Evolutionary conservation across 2,113 vertebrate genomes (phyloP), one percentile per base, ranked within the genome.

Genomic region (Callorhinus ursinus): DNA sequence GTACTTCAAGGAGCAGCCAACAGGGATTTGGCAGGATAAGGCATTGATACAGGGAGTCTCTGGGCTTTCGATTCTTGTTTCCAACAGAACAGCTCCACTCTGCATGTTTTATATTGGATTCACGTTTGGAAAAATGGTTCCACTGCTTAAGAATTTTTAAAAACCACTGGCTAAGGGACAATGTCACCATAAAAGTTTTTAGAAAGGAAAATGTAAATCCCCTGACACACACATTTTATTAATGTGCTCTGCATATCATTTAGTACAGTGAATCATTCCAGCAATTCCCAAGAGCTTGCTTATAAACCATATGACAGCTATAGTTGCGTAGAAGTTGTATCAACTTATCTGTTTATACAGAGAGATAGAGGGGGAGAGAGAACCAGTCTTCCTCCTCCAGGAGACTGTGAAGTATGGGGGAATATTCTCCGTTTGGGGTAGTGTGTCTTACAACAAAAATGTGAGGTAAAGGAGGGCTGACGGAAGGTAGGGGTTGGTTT

Each of bases 241-340:
- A 94, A 89, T 55, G 51, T 39, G 59, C 31, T 84, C 55, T 93
- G 80, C 55, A 74, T 83, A 84, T 80, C n/a, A 28, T 57, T 96
- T 55, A 83, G 85, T 59, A 65, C 19, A 80, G 39, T 94, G 93
- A 97, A 76, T 96, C 95, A 96, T 69, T 55, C 80, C 31, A 90
- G 49, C 19, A 61, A 55, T 65, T 79, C 36, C 67, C 69, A 90
- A 81, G 83, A 79, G 84, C 51, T 94, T 86, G 92, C 92, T 94
- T 95, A 95, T 90, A 88, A 92, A 90, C 63, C 55, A 90, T 83
- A 84, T 74, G 85, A 76, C 79, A 87, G 69, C 79, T 90, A 36
- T 61, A 84, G 87, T 65, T 97, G 82, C 42, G 16, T 77, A 59
- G n/a, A 83, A 90, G 24, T 97, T 95, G 72, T 89, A 85, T 96